These are phyloP conservation scores for Amblyopsis rosae DNA, from an alignment of 2,113 vertebrate species.

Conservation along the genomic window DNA sequence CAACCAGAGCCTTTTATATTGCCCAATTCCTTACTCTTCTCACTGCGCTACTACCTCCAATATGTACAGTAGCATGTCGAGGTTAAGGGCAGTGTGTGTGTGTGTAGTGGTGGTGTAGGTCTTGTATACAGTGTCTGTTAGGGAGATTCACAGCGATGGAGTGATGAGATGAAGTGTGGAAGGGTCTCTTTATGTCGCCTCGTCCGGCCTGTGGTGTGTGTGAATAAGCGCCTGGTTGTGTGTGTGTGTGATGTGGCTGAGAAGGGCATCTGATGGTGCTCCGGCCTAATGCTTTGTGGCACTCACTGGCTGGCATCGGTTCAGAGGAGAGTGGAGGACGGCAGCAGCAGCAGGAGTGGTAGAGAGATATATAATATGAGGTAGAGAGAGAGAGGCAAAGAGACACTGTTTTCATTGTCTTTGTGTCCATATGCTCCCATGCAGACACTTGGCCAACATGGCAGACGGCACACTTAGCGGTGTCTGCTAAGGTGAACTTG, in stretches of 20 bases:
- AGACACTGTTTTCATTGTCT: background rate
- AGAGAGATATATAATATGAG: background rate
- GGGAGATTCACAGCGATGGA: background rate
- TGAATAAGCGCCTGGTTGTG: slow-evolving; percentile 45
- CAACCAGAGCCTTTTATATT: too few species aligned
- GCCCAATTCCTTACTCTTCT: too few species aligned
- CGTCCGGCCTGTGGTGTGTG: slow-evolving; percentile 64
- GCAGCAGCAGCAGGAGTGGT: slow-evolving; percentile 42
- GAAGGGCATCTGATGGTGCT: slow-evolving; percentile 61
- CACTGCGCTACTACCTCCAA: too few species aligned
- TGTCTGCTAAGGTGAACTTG: too few species aligned
- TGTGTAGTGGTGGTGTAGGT: too few species aligned
- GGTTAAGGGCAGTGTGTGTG: too few species aligned
- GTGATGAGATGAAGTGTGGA: slow-evolving; percentile 22
- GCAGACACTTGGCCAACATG: too few species aligned
- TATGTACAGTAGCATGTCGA: too few species aligned
- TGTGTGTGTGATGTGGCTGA: slow-evolving; percentile 49
- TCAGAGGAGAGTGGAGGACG: slow-evolving; percentile 65
- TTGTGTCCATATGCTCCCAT: too few species aligned
- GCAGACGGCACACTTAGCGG: too few species aligned
- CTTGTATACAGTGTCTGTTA: slow-evolving; percentile 4
- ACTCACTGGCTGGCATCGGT: slow-evolving; percentile 60
- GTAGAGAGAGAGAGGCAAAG: background rate
- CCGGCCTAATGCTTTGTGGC: slow-evolving; percentile 70
- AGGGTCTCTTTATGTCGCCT: slow-evolving; percentile 58